phyloP scores from a whole-genome alignment of 1,140 invertebrate species.

The Formica selysi region DNA sequence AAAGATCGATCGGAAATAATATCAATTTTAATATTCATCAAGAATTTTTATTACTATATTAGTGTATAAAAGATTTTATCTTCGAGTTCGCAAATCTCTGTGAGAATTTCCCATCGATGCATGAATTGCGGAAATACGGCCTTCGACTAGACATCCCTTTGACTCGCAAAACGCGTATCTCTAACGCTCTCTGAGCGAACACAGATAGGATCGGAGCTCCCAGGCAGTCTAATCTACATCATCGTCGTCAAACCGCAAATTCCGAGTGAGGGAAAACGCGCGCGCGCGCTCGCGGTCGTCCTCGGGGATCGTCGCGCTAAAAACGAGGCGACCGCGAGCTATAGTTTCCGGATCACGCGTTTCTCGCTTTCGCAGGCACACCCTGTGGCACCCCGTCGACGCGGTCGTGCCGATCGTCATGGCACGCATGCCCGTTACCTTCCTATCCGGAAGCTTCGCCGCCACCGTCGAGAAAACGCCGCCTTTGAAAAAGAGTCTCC shows the following conservation, averaged over 20 bases:
- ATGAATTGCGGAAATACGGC: slow-evolving; percentile 5
- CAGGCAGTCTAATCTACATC: slow-evolving; percentile 34
- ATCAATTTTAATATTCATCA: slow-evolving; percentile 10
- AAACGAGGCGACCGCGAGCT: slow-evolving; percentile 42
- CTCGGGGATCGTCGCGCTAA: slow-evolving; percentile 5
- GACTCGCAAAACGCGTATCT: slow-evolving; percentile 30
- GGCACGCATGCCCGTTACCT: slow-evolving; percentile 75
- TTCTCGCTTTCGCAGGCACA: slow-evolving; percentile 59
- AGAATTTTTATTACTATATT: not conserved
- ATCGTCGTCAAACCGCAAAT: slow-evolving; percentile 16
- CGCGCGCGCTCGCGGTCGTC: not conserved
- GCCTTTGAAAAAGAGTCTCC: slow-evolving; percentile 73
- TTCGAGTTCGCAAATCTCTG: slow-evolving; percentile 12
- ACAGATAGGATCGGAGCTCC: slow-evolving; percentile 22
- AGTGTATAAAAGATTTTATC: not conserved
- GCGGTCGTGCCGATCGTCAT: slow-evolving; percentile 59
- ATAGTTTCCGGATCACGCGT: slow-evolving; percentile 45
- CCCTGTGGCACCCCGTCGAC: slow-evolving; percentile 64
- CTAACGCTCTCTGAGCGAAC: not conserved
- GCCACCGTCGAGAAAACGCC: slow-evolving; percentile 66
- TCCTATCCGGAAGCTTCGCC: slow-evolving; percentile 72
- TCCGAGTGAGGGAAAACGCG: not conserved
- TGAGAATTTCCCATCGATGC: slow-evolving; percentile 4
- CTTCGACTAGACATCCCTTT: not conserved
- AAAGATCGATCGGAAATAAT: not conserved